Evolutionary conservation across 2,113 vertebrate genomes (phyloP).

Genomic region (Etia nguti): DNA sequence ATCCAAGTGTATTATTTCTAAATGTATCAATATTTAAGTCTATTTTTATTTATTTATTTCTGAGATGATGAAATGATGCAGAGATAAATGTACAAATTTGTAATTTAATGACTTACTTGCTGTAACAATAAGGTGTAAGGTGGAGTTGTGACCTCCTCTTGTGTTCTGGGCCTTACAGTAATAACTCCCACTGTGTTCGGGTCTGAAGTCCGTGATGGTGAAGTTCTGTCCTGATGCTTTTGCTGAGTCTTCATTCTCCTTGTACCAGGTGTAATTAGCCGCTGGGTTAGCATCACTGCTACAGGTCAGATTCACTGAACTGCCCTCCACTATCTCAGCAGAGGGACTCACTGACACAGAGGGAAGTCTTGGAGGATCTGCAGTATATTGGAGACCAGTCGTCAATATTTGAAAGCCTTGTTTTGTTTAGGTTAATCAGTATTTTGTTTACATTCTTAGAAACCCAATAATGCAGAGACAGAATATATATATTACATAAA

Average conservation of each 20-base stretch:
- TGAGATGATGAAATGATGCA: not conserved
- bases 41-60: not conserved
- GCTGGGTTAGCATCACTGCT: conserved; percentile 11
- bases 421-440: not conserved
- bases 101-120: not conserved
- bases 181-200: not conserved
- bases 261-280: not conserved
- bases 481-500: not conserved
- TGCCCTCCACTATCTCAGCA: not conserved
- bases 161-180: not conserved
- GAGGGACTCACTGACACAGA: not conserved
- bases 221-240: not conserved
- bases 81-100: not conserved
- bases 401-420: not conserved
- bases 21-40: fast-evolving
- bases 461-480: fast-evolving
- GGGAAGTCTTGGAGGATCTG: not conserved
- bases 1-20: not conserved
- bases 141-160: not conserved
- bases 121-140: not conserved
- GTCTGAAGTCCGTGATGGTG: not conserved
- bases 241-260: not conserved
- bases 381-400: not conserved
- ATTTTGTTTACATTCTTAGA: not conserved
- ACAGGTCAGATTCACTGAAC: conserved; percentile 12